Conservation (phyloP, 2,113 vertebrate genomes). For the Numida meleagris region DNA sequence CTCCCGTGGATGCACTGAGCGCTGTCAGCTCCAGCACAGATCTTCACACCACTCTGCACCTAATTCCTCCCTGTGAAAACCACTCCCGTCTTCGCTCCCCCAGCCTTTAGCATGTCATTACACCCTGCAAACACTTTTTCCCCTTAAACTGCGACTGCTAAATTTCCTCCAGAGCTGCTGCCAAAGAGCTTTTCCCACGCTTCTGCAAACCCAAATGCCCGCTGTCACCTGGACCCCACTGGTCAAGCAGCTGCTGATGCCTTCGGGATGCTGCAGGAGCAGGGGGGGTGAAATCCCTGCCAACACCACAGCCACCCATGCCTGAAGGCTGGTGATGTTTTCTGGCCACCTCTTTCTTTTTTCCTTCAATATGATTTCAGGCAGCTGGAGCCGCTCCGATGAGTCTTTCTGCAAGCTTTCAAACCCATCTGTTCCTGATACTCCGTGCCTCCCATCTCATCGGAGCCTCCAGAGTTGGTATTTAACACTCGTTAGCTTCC, state of each 20-base stretch:
- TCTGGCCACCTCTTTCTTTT: not conserved
- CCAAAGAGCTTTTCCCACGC: not conserved
- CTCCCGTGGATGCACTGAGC: not conserved
- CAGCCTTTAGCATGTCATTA: not conserved
- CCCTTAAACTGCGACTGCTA: not conserved
- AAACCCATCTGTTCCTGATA: not conserved
- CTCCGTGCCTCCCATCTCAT: not conserved
- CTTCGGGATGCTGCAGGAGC: not conserved
- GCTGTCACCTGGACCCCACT: fast-evolving
- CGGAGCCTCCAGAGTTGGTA: not conserved
- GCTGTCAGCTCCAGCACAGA: not conserved
- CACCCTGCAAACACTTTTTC: not conserved
- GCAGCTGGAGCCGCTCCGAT: not conserved
- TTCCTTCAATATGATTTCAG: not conserved
- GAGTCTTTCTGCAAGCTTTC: slow-evolving; percentile 3
- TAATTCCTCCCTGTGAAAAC: not conserved
- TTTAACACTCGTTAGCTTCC: not conserved
- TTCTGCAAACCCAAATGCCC: not conserved
- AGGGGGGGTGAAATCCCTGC: not conserved
- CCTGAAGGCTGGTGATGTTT: not conserved
- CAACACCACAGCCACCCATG: not conserved
- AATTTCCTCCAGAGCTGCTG: not conserved
- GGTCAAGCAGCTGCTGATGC: not conserved
- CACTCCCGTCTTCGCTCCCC: not conserved
- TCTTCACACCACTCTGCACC: not conserved